phyloP scores from a whole-genome alignment of 2,113 vertebrate species.

The Sigmodon hispidus region DNA sequence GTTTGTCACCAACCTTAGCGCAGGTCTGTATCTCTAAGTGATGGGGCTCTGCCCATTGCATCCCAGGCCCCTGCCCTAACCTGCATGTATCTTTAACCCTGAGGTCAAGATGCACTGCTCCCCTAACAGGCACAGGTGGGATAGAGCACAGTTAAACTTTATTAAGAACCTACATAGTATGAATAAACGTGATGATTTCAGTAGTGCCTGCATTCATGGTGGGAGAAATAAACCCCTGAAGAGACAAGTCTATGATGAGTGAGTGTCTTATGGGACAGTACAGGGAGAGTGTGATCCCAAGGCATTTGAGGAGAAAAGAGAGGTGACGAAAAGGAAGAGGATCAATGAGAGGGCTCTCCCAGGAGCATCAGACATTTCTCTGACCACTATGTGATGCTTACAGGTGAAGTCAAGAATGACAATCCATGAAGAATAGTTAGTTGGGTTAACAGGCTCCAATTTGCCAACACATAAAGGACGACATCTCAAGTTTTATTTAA shows the following conservation, averaged over 20 bases:
- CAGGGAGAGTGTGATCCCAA: background rate
- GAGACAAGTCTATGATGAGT: background rate
- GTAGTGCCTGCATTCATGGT: background rate
- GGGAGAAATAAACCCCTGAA: background rate
- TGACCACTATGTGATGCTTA: background rate
- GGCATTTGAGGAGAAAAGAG: background rate
- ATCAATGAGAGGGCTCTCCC: background rate
- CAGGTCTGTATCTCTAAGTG: background rate
- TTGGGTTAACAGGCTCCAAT: background rate
- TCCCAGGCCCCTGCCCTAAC: background rate
- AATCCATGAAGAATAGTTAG: background rate
- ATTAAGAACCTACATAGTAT: background rate
- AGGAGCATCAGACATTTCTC: background rate
- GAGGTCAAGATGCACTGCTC: background rate
- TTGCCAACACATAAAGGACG: background rate
- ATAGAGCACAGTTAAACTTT: background rate
- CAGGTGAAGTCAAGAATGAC: background rate
- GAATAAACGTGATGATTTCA: background rate
- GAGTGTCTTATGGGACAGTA: background rate
- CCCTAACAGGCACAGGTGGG: background rate
- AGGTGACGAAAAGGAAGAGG: background rate
- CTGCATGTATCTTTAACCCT: background rate
- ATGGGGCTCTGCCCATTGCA: background rate
- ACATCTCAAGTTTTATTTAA: background rate
- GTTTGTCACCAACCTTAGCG: background rate